Base-by-base conservation (phyloP, 1,140 invertebrate genomes). In the Mya arenaria region DNA sequence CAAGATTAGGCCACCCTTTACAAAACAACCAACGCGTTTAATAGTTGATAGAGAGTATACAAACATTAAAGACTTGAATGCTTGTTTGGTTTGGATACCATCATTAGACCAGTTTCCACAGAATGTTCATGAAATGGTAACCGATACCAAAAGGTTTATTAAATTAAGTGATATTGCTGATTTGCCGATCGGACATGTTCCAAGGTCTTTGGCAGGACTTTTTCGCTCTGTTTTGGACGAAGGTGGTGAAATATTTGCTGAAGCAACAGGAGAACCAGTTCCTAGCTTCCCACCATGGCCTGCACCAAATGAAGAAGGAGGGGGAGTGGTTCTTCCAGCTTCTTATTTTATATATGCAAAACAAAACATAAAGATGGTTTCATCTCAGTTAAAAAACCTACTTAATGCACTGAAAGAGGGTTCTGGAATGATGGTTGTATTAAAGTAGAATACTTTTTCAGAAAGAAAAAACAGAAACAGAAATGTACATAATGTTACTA, bases 181-280 rank as follows among this genome's bases (percentile, higher is more conserved):
- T 39, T 66, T 68, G 32, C 65, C 65, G 19, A 56, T 78, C 30
- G 74, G 63, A 41, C 60, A 52, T 62, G 68, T 72, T 32, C 36
- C 39, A 34, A 39, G 32, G 68, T 10, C 36, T 8, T 39, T 71
- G 34, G 41, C 44, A 25, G 4, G 19, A 10, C 10, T 15, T 17
- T 74, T 74, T n/a, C 15, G 71, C 6, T 23, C 13, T 34, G 39
- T 74, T n/a, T 23, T 74, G 17, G 71, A 74, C 34, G 30, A 74
- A 58, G 55, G 60, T 15, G 60, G 71, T 28, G 15, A 65, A n/a
- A 3, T 77, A 19, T 32, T 3, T 36, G 65, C 65, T 19, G 36
- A 36, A 19, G 34, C 36, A 30, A 44, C 23, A 4, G 65, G 39
- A 19, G 23, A 66, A 13, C 63, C 63, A 13, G 23, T 68, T 13